phyloP scores from a whole-genome alignment of 2,797 vertebrate genomes.

The Mus caroli region DNA sequence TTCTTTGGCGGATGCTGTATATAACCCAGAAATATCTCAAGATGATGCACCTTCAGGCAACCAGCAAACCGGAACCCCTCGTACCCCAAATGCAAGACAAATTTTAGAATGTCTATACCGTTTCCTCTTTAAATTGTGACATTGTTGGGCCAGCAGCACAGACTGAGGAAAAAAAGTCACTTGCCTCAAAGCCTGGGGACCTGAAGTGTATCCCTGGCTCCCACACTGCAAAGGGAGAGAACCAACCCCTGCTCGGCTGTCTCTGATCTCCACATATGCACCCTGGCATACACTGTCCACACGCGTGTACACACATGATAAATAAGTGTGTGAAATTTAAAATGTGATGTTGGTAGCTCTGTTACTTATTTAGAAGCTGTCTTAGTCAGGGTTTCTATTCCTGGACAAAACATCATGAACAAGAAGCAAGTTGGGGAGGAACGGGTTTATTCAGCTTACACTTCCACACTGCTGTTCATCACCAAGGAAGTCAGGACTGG shows the following conservation, averaged over 20 bases:
- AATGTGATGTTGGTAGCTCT: not conserved
- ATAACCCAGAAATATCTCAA: not conserved
- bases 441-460: too few relatives aligned
- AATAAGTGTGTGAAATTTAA: not conserved
- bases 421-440: too few relatives aligned
- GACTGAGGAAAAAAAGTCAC: not conserved
- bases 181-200: not conserved
- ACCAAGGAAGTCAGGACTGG: too few relatives aligned
- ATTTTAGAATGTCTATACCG: not conserved
- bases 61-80: not conserved
- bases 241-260: not conserved
- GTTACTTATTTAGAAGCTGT: constrained; percentile 46
- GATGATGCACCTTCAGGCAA: not conserved
- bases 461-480: too few relatives aligned
- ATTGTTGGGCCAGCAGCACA: not conserved
- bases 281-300: not conserved
- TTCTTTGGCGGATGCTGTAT: not conserved
- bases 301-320: not conserved
- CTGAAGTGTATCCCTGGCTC: not conserved
- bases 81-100: not conserved
- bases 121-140: constrained; percentile 1
- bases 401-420: too few relatives aligned
- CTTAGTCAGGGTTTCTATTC: too few relatives aligned
- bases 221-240: not conserved
- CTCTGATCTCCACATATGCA: not conserved